Evolutionary conservation across 2,888 invertebrate genomes (phyloP).

Genomic region (Ctenicera cuprea): DNA sequence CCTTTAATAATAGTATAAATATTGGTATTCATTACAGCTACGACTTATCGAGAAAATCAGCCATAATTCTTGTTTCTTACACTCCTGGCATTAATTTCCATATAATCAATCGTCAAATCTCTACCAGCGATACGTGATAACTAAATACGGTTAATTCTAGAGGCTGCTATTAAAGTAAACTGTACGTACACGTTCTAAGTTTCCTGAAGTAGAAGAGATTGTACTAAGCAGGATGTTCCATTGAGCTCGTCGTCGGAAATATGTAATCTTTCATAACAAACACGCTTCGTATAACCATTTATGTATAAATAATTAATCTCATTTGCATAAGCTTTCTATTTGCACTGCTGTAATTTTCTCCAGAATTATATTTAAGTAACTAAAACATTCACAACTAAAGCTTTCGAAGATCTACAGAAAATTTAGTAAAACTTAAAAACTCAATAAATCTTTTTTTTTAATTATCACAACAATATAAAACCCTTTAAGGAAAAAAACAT

Average conservation of each 20-base stretch:
- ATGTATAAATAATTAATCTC: conserved; percentile 15
- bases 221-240: conserved; percentile 4
- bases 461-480: too few relatives aligned
- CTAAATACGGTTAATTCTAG: conserved; percentile 15
- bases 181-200: neutral
- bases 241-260: neutral
- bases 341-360: neutral
- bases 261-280: neutral
- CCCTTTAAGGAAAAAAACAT: too few relatives aligned
- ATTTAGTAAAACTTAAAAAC: neutral
- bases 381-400: neutral
- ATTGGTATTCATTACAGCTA: neutral
- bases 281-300: conserved; percentile 11
- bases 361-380: neutral
- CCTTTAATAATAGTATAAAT: too few relatives aligned
- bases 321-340: conserved; percentile 9
- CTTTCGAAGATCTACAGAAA: neutral
- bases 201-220: conserved; percentile 6
- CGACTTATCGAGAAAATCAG: conserved; percentile 15
- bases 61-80: conserved; percentile 8
- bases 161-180: neutral
- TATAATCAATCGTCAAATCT: conserved; percentile 19
- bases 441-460: too few relatives aligned
- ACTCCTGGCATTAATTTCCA: conserved; percentile 20
- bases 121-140: conserved; percentile 3